These are phyloP conservation scores for Ferrisia virgata DNA, from an alignment of 2,888 invertebrate genomes.

Conservation along the genomic window DNA sequence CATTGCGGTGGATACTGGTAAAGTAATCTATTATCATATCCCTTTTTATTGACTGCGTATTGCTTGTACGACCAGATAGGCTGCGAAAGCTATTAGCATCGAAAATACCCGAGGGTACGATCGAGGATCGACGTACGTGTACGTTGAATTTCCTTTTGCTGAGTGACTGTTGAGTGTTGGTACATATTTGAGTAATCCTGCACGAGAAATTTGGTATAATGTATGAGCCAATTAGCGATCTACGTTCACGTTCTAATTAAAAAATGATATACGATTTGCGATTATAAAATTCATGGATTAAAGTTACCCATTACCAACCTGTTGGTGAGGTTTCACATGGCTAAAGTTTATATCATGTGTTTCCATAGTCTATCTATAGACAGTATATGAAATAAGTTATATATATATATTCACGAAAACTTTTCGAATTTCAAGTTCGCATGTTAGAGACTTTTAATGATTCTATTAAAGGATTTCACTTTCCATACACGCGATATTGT, in stretches of 20 bases:
- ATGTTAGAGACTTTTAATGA: constrained; percentile 12
- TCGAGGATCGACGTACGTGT: too few relatives aligned
- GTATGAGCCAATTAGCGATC: background rate
- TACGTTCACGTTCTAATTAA: constrained; percentile 18
- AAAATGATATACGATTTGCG: background rate
- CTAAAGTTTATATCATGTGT: background rate
- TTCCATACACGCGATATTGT: background rate
- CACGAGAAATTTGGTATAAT: background rate
- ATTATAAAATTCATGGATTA: background rate
- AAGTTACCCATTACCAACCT: background rate
- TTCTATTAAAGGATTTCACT: constrained; percentile 13
- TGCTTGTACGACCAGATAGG: background rate
- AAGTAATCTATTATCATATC: background rate
- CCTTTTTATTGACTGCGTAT: background rate
- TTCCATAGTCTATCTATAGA: too few relatives aligned
- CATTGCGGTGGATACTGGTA: background rate
- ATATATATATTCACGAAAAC: background rate
- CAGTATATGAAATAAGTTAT: too few relatives aligned
- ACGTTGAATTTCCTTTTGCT: background rate
- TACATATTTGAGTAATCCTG: too few relatives aligned
- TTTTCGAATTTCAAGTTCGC: constrained; percentile 4
- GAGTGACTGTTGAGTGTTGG: background rate
- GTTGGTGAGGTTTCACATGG: background rate
- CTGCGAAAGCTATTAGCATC: too few relatives aligned
- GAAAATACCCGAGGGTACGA: background rate